Percentiles rank a stretch among this genome's conserved stretches.
These are phyloP conservation scores for Cryptotis parvus DNA, from an alignment of 2,113 vertebrate species.

Conservation along the genomic window DNA sequence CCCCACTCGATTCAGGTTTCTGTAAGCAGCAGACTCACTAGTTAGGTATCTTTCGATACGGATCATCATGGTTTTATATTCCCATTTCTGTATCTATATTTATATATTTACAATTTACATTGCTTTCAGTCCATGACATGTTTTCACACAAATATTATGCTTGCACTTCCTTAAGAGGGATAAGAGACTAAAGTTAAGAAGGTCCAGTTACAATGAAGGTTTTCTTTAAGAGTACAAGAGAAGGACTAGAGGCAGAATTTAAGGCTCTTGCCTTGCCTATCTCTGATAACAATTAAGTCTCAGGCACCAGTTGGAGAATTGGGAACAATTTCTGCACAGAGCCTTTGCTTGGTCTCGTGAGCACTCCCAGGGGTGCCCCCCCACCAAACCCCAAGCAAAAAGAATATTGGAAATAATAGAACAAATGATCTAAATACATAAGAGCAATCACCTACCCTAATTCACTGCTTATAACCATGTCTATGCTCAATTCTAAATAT, in stretches of 20 bases:
- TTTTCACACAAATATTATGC: background rate
- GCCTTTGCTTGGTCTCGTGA: no score
- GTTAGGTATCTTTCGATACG: slow-evolving; percentile 13
- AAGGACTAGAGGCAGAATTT: no score
- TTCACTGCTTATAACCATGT: background rate
- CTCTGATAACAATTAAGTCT: no score
- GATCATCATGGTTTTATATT: slow-evolving; percentile 25
- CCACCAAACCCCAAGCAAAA: no score
- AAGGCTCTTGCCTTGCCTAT: background rate
- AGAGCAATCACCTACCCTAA: background rate
- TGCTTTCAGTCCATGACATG: background rate
- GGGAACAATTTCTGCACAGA: no score
- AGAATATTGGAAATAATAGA: background rate
- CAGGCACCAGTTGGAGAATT: no score
- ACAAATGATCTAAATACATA: background rate
- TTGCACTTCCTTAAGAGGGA: background rate
- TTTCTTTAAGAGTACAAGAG: no score
- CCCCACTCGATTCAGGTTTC: slow-evolving; percentile 67
- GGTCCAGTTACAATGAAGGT: background rate
- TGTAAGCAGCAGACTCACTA: slow-evolving; percentile 55
- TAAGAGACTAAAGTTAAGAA: background rate
- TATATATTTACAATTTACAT: background rate
- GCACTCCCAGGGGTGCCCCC: no score
- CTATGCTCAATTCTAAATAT: background rate
- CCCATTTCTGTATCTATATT: slow-evolving; percentile 53